Evolutionary conservation across 2,888 invertebrate genomes (phyloP).

Genomic region (Monopis laevigella): DNA sequence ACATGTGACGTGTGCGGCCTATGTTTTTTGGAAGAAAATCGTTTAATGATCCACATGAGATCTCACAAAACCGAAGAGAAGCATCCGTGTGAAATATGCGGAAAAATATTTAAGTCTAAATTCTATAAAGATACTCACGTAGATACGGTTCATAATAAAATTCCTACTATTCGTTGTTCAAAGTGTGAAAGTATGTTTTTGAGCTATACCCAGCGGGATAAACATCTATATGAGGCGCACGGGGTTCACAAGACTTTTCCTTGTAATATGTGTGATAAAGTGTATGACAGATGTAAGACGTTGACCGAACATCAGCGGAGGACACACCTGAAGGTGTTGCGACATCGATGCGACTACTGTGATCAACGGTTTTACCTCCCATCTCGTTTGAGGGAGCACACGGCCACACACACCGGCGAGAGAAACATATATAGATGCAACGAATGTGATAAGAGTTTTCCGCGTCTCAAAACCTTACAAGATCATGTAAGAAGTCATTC

Average conservation of each 20-base stretch:
- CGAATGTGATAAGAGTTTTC: slow-evolving; percentile 50
- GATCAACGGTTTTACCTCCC: slow-evolving; percentile 60
- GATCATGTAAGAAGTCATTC: slow-evolving; percentile 11
- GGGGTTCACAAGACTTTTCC: slow-evolving; percentile 41
- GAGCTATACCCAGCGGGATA: slow-evolving; percentile 40
- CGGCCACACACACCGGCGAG: slow-evolving; percentile 54
- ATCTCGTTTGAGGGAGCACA: slow-evolving; percentile 46
- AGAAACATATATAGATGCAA: slow-evolving; percentile 44
- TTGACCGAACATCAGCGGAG: slow-evolving; percentile 42
- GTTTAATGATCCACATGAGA: slow-evolving; percentile 26
- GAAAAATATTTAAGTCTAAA: slow-evolving; percentile 49
- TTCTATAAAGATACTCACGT: slow-evolving; percentile 45
- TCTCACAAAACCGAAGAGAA: slow-evolving; percentile 37
- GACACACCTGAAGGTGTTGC: slow-evolving; percentile 43
- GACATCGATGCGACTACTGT: slow-evolving; percentile 62
- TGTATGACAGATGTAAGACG: slow-evolving; percentile 48
- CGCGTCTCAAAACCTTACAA: slow-evolving; percentile 19
- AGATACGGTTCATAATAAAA: slow-evolving; percentile 41
- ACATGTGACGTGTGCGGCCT: slow-evolving; percentile 21
- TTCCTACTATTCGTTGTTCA: slow-evolving; percentile 46
- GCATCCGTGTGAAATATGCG: slow-evolving; percentile 57
- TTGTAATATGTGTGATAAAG: slow-evolving; percentile 43
- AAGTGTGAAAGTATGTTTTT: slow-evolving; percentile 49
- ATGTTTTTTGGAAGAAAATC: slow-evolving; percentile 26
- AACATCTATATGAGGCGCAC: slow-evolving; percentile 47